A percentile compares a stretch with the other conserved stretches of the same genome.
These are phyloP conservation scores for Cyclophora albipunctata DNA, from an alignment of 2,888 invertebrate genomes.

Conservation along the genomic window DNA sequence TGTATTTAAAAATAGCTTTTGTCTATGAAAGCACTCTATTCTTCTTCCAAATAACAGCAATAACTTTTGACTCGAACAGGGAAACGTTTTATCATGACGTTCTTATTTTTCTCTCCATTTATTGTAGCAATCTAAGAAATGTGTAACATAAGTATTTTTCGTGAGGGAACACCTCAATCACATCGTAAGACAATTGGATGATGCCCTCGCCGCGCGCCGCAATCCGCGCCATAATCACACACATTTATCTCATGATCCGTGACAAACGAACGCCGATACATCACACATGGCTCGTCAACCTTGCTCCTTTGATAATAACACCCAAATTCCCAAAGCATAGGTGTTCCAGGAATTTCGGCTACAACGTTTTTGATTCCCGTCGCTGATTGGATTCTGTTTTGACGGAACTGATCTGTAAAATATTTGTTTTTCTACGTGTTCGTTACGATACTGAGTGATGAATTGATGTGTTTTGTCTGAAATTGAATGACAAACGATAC, in stretches of 20 bases:
- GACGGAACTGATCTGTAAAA: slow-evolving; percentile 36
- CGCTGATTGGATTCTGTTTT: slow-evolving; percentile 56
- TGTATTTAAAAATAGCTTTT: too few relatives aligned
- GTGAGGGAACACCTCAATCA: not conserved
- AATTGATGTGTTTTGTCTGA: slow-evolving; percentile 6
- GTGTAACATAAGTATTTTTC: not conserved
- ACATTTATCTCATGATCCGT: slow-evolving; percentile 27
- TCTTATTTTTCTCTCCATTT: too few relatives aligned
- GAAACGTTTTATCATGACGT: too few relatives aligned
- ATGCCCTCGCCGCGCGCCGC: slow-evolving; percentile 3
- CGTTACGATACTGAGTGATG: slow-evolving; percentile 10
- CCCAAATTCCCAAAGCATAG: not conserved
- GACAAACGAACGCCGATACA: slow-evolving; percentile 38
- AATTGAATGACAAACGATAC: not conserved
- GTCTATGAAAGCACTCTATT: too few relatives aligned
- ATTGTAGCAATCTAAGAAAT: too few relatives aligned
- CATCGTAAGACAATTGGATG: slow-evolving; percentile 4
- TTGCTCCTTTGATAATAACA: slow-evolving; percentile 3
- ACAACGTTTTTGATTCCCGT: slow-evolving; percentile 11
- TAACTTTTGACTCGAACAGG: too few relatives aligned
- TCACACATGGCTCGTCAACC: slow-evolving; percentile 10
- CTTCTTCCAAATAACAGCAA: too few relatives aligned
- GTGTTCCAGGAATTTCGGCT: not conserved
- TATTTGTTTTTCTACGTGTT: slow-evolving; percentile 13
- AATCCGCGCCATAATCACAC: slow-evolving; percentile 22